Evolutionary conservation across 2,888 invertebrate species (phyloP), one percentile per base, ranked within the genome.

Genomic region (Frankliniella fusca): DNA sequence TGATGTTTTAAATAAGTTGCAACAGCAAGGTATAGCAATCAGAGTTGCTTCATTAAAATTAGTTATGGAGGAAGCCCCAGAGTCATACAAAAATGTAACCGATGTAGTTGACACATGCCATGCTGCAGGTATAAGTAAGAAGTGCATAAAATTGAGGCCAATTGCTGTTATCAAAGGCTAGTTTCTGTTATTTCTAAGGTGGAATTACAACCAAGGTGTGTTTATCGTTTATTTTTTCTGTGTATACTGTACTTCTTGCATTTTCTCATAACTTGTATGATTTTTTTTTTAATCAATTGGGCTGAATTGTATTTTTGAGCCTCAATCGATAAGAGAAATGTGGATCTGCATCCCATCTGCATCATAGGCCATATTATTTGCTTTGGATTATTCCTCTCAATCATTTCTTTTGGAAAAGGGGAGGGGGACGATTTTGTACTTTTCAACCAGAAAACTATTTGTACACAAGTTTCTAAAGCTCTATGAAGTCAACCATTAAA

Each of bases 31-130:
- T 49, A 98, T 98, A 86, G 94, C 97, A 3, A 99, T 99, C 85
- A 91, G 99, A 87, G 97, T 99, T 0, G 99, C 99, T 12, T 99
- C 99, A 18, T 99, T 99, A 0, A 99, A 99, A 89, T 90, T 99
- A 83, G 98, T 99, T 0, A 99, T 99, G 99, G 99, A 99, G 90
- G 99, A 99, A 90, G 97, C 99, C 8, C 99, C 99, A 0, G 98
- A 99, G 87, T 99, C 99, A 0, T 99, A 99, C 89, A 99, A 99
- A 89, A 97, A 99, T 90, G 99, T 99, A 0, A 99, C 98, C 0
- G 99, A 99, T 90, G 99, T 99, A 12, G 99, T 99, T 0, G 93
- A 99, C 88, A 99, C 99, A 5, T 99, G 99, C 86, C 98, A 99
- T 88, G 94, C 93, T 38, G 99, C 97, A 65, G 99, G 99, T 23